Conservation (phyloP, 2,113 vertebrate genomes). For the Mormoops blainvillei region DNA sequence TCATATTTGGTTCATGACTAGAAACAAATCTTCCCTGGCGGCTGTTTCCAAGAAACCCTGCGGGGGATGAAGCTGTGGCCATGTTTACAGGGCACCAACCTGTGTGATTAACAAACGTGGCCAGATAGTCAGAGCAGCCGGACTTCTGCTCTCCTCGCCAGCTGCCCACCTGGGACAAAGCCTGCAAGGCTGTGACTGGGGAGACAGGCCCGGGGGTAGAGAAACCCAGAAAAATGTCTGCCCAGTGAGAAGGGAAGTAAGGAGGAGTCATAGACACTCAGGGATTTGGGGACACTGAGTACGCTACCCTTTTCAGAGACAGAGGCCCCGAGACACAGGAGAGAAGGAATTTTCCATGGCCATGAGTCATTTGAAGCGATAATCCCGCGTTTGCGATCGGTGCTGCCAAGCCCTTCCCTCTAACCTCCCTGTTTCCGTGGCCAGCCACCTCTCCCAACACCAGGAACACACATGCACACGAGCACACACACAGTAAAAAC, state of each 20-base stretch:
- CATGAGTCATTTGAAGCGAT: fast-evolving
- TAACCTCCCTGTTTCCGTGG: too few relatives aligned
- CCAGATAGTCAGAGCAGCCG: neutral
- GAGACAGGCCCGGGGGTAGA: too few relatives aligned
- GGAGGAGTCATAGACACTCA: fast-evolving
- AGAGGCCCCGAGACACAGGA: neutral
- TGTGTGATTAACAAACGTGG: neutral
- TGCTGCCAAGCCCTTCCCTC: neutral
- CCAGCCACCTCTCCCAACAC: neutral
- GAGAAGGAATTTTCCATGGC: neutral
- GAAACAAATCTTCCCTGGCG: conserved; percentile 68
- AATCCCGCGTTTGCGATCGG: neutral
- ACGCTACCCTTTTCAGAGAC: neutral
- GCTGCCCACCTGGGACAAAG: fast-evolving
- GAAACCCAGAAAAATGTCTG: neutral
- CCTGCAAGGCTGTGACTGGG: fast-evolving
- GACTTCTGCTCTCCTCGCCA: neutral
- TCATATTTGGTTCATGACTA: conserved; percentile 74
- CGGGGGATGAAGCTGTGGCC: conserved; percentile 22
- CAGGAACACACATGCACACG: fast-evolving
- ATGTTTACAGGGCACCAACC: neutral
- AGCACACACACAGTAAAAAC: neutral
- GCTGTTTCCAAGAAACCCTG: conserved; percentile 54
- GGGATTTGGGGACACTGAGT: neutral
- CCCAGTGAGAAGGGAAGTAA: neutral